phyloP scores from a whole-genome alignment of 1,140 invertebrate species.

The Lineus longissimus region DNA sequence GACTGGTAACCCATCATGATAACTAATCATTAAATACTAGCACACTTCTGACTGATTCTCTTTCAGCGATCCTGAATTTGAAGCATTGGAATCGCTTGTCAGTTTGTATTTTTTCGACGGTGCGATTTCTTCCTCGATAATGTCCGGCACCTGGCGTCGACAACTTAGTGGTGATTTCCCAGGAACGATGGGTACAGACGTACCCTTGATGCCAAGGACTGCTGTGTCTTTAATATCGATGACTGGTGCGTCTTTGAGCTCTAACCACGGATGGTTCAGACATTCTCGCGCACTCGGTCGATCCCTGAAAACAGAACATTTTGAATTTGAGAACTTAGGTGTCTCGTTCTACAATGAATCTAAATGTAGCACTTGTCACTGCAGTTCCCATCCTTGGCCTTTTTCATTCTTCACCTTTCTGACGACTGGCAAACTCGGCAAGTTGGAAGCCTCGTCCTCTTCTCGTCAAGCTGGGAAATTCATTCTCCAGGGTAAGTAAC shows the following conservation, averaged over 20 bases:
- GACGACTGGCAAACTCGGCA: no score
- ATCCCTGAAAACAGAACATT: conserved; percentile 53
- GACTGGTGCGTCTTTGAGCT: not conserved
- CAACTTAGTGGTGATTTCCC: not conserved
- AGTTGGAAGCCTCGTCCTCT: not conserved
- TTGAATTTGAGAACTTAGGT: not conserved
- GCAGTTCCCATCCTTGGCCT: not conserved
- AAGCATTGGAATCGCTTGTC: no score
- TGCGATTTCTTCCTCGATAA: not conserved
- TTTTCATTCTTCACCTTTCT: not conserved
- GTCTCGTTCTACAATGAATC: no score
- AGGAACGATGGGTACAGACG: not conserved
- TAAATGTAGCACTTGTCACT: not conserved
- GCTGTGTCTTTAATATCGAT: no score
- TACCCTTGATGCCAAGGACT: not conserved
- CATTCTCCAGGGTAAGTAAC: no score
- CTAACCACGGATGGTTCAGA: conserved; percentile 64
- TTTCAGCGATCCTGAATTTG: no score
- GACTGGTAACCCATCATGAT: no score
- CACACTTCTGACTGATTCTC: no score
- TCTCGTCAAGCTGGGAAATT: not conserved
- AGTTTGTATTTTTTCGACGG: conserved; percentile 2
- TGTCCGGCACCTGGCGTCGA: conserved; percentile 1
- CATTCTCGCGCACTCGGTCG: conserved; percentile 64
- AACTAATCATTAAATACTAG: no score